A percentile compares a stretch with the other conserved stretches of the same genome.
These are phyloP conservation scores for Semnopithecus entellus DNA, from an alignment of 2,113 vertebrate species.

Conservation along the genomic window DNA sequence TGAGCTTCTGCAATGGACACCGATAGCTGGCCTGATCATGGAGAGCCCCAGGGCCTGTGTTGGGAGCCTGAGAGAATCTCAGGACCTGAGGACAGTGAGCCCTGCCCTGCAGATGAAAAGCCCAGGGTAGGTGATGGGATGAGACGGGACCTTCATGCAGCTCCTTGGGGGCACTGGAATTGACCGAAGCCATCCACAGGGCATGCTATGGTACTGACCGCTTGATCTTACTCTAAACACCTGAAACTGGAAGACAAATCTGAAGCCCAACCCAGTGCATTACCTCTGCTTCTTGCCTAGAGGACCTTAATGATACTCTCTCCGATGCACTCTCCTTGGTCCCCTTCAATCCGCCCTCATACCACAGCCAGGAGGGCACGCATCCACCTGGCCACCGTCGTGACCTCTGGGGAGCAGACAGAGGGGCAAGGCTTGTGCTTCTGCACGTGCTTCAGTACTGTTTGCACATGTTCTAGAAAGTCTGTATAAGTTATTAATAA, in stretches of 20 bases:
- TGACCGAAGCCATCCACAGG: rapidly evolving
- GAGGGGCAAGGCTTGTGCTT: not conserved
- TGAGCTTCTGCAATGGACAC: not conserved
- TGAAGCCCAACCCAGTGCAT: not conserved
- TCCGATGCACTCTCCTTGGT: not conserved
- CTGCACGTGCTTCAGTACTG: not conserved
- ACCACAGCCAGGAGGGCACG: rapidly evolving
- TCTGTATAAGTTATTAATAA: not conserved
- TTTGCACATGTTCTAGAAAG: not conserved
- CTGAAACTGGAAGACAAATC: not conserved
- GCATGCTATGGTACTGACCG: rapidly evolving
- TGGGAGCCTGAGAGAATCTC: not conserved
- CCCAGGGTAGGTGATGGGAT: not conserved
- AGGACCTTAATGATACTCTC: not conserved
- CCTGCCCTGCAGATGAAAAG: rapidly evolving
- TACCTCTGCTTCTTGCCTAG: not conserved
- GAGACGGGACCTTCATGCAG: not conserved
- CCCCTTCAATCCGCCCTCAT: not conserved
- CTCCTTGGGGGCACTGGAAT: not conserved
- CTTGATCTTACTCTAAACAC: not conserved
- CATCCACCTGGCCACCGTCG: rapidly evolving
- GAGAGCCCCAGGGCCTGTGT: not conserved
- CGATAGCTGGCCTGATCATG: no score
- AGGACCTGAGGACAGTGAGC: not conserved
- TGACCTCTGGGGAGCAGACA: not conserved